These are phyloP conservation scores for Ceratothoa steindachneri DNA, from an alignment of 2,888 invertebrate genomes.

Conservation along the genomic window DNA sequence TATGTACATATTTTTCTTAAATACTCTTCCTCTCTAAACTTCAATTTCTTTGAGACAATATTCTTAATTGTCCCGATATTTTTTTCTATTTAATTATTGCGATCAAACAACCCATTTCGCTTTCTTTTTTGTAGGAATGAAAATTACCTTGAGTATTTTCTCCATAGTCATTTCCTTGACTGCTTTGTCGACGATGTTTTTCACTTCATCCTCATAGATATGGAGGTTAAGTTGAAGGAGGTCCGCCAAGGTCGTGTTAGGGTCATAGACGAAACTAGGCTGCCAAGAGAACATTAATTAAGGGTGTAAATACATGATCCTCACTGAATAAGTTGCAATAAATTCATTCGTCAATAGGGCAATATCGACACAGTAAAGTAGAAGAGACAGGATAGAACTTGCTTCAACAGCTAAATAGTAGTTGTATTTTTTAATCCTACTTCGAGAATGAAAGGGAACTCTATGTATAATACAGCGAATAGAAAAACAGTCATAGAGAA, in stretches of 20 bases:
- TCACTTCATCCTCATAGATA: constrained; percentile 94
- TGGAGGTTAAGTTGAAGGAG: constrained; percentile 85
- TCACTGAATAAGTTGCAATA: not conserved
- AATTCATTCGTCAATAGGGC: not conserved
- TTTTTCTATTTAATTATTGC: too few relatives aligned
- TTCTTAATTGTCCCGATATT: too few relatives aligned
- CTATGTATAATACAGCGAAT: too few relatives aligned
- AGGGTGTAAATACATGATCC: not conserved
- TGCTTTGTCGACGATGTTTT: constrained; percentile 95
- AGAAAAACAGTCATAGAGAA: too few relatives aligned
- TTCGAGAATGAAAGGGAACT: too few relatives aligned
- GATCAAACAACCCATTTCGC: too few relatives aligned
- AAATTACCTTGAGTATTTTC: constrained; percentile 67
- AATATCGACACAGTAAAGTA: not conserved
- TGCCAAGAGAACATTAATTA: constrained; percentile 52
- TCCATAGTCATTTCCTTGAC: constrained; percentile 99
- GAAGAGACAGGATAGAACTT: not conserved
- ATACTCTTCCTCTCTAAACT: too few relatives aligned
- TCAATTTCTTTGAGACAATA: too few relatives aligned
- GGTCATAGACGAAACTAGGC: constrained; percentile 91
- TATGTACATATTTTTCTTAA: too few relatives aligned
- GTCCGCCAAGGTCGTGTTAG: constrained; percentile 85
- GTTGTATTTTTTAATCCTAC: too few relatives aligned
- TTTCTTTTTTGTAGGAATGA: too few relatives aligned
- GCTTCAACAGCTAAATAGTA: too few relatives aligned